A percentile compares a stretch with the other conserved stretches of the same genome.
These are phyloP conservation scores for Trichopria drosophilae DNA, from an alignment of 2,888 invertebrate species.

Conservation along the genomic window DNA sequence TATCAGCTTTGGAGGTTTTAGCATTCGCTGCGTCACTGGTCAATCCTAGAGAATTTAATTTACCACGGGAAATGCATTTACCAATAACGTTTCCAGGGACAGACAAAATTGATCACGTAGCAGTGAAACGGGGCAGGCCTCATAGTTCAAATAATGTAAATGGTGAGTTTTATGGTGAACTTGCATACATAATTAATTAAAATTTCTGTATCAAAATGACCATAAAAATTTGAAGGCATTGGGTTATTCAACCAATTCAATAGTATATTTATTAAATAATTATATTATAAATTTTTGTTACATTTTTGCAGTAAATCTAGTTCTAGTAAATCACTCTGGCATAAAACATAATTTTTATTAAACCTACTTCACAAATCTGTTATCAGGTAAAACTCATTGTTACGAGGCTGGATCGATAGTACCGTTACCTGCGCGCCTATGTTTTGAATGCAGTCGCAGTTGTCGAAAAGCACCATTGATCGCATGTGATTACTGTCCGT, in stretches of 20 bases:
- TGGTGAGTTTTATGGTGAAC: too few relatives aligned
- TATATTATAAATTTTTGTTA: background rate
- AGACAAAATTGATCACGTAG: constrained; percentile 67
- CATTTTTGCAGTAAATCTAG: too few relatives aligned
- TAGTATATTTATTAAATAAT: too few relatives aligned
- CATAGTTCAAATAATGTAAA: constrained; percentile 43
- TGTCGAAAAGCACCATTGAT: constrained; percentile 83
- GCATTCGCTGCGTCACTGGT: constrained; percentile 80
- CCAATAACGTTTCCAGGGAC: constrained; percentile 81
- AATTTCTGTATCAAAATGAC: too few relatives aligned
- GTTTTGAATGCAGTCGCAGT: constrained; percentile 82
- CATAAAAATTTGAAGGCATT: too few relatives aligned
- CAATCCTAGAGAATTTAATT: constrained; percentile 88
- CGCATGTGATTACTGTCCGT: constrained; percentile 91
- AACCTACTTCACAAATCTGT: too few relatives aligned
- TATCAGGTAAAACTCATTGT: constrained; percentile 54
- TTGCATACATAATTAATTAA: too few relatives aligned
- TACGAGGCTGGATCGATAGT: constrained; percentile 60
- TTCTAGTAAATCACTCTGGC: background rate
- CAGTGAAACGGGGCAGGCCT: constrained; percentile 50
- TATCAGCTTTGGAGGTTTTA: constrained; percentile 72
- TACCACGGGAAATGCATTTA: constrained; percentile 79
- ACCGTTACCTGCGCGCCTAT: constrained; percentile 80
- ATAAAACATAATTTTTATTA: background rate
- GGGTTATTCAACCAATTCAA: too few relatives aligned